Base-by-base conservation (phyloP, 1,140 invertebrate species). In the Halyomorpha halys region DNA sequence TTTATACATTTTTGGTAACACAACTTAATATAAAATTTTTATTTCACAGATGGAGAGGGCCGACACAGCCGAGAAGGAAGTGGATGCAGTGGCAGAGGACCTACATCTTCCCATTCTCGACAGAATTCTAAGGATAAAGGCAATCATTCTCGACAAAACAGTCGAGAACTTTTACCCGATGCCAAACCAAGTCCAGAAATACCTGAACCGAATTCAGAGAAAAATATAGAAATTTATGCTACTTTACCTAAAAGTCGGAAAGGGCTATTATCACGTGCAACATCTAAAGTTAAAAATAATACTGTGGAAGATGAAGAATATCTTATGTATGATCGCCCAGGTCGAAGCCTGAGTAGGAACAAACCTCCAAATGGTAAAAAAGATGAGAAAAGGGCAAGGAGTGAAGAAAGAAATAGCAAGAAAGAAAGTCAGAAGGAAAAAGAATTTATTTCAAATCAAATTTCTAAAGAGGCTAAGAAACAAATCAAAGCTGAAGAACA, bases 201-300 rank as follows among this genome's bases (percentile, higher is more conserved):
- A 51, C 53, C 61, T 59, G 60, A 68, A 34, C 39, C 68, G 13
- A 54, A 65, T 15, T 76, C 78, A 1, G 69, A 71, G 44, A 87
- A 86, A 71, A 90, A 80, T 70, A 92, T 93, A 60, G 89, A 92
- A 75, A 91, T 94, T 66, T 94, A 94, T 71, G 91, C 90, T 0
- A 94, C 91, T 3, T 73, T 94, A 15, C 91, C 91, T 2, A 94
- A 94, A 75, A 71, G 62, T 51, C 91, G 91, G 74, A 90, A 90
- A 72, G 82, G 82, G 44, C 61, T 72, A 13, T 61, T 72, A 15
- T 72, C 71, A 16, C 61, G 69, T 9, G 67, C 71, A 0, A 56
- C 65, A 14, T 70, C 66, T 8, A 72, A 71, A 66, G 61, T 65
- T 14, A 77, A 78, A 3, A 82, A 82, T 67, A 82, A 82, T 66